Conservation (phyloP, 2,888 invertebrate species). For the Leucoptera coffeella region DNA sequence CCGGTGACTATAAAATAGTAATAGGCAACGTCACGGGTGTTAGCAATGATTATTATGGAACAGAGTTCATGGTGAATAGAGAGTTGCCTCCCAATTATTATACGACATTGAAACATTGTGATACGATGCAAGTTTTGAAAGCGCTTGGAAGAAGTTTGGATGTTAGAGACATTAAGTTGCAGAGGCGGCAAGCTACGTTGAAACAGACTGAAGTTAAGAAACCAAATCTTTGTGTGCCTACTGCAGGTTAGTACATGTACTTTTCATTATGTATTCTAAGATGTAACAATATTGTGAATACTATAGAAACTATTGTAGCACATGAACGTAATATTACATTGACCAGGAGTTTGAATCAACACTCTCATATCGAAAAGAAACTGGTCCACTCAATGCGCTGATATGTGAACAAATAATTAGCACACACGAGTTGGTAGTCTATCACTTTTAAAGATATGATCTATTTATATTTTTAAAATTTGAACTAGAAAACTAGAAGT, state of each 20-base stretch:
- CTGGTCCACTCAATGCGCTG: too few relatives aligned
- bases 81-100: slow-evolving; percentile 23
- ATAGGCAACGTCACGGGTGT: slow-evolving; percentile 46
- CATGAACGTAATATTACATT: too few relatives aligned
- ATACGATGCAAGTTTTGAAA: slow-evolving; percentile 21
- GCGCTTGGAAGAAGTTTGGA: slow-evolving; percentile 20
- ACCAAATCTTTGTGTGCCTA: slow-evolving; percentile 29
- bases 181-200: slow-evolving; percentile 20
- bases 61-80: slow-evolving; percentile 20
- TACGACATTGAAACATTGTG: slow-evolving; percentile 16
- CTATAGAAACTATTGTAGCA: too few relatives aligned
- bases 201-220: too few relatives aligned
- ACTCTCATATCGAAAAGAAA: slow-evolving; percentile 5
- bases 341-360: too few relatives aligned
- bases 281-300: neutral
- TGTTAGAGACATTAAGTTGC: slow-evolving; percentile 15
- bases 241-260: slow-evolving; percentile 17
- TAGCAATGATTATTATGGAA: slow-evolving; percentile 28
- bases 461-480: too few relatives aligned
- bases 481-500: too few relatives aligned
- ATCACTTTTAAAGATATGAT: too few relatives aligned
- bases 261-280: too few relatives aligned
- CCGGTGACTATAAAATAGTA: slow-evolving; percentile 58
- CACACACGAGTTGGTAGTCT: too few relatives aligned
- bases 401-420: too few relatives aligned